These are phyloP conservation scores for Saguinus midas DNA, from an alignment of 2,113 vertebrate species.

Conservation along the genomic window DNA sequence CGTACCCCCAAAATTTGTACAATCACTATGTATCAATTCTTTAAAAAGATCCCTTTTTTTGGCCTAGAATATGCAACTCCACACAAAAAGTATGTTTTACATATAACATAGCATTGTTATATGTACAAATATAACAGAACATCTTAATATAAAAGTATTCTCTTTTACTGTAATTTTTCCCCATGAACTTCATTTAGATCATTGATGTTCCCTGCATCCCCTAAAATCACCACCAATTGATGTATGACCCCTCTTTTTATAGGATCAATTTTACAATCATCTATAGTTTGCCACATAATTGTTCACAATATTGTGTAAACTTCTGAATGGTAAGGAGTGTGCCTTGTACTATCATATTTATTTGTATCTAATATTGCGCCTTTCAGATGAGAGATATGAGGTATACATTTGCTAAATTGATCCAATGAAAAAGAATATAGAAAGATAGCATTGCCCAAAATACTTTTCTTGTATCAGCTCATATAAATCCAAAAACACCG, in stretches of 20 bases:
- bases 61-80: not conserved
- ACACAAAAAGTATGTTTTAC: not conserved
- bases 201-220: not conserved
- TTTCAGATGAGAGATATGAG: not conserved
- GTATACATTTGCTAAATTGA: not conserved
- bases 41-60: not conserved
- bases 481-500: not conserved
- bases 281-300: not conserved
- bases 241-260: not conserved
- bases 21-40: not conserved
- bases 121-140: not conserved
- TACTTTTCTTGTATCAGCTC: not conserved
- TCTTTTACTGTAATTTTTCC: not conserved
- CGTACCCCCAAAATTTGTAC: not conserved
- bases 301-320: conserved; percentile 24
- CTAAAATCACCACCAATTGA: conserved; percentile 4
- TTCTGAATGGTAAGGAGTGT: not conserved
- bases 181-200: not conserved
- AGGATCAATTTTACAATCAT: not conserved
- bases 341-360: not conserved
- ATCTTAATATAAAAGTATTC: not conserved
- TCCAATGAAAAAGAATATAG: not conserved
- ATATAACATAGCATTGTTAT: not conserved
- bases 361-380: not conserved
- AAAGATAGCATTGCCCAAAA: not conserved